phyloP scores from a whole-genome alignment of 2,797 vertebrate species.

The Thunnus albacares region DNA sequence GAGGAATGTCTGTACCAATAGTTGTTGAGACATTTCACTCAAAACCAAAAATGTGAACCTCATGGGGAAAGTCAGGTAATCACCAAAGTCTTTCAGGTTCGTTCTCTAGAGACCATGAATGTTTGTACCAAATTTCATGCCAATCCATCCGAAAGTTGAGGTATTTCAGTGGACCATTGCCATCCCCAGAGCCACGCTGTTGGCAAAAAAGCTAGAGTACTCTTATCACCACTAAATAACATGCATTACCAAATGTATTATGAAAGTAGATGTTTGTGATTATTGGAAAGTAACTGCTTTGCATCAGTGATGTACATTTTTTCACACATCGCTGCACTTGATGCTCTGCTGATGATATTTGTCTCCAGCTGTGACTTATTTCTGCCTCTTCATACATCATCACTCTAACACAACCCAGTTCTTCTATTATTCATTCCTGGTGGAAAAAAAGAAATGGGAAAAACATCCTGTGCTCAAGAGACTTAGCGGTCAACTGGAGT shows the following conservation, averaged over 20 bases:
- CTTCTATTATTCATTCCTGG: slow-evolving; percentile 12
- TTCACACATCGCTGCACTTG: background rate
- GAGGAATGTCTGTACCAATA: too few relatives aligned
- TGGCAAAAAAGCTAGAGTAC: background rate
- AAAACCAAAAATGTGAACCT: background rate
- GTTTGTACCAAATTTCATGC: slow-evolving; percentile 2
- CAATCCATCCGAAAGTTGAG: background rate
- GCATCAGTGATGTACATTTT: background rate
- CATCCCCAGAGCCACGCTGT: background rate
- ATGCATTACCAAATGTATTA: background rate
- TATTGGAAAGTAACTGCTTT: background rate
- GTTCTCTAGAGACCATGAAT: background rate
- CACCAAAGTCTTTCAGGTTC: background rate
- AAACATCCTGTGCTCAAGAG: background rate
- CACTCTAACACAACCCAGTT: background rate
- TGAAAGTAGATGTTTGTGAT: background rate
- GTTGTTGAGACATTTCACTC: background rate
- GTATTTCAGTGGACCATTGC: background rate
- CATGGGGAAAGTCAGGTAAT: background rate
- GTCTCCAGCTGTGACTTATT: background rate
- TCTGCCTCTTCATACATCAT: background rate
- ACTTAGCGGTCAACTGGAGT: background rate
- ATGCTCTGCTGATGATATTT: slow-evolving; percentile 8
- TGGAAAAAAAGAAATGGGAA: background rate
- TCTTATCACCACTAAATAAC: background rate